Evolutionary conservation across 2,888 invertebrate genomes (phyloP).

Genomic region (Petrophora chlorosata): DNA sequence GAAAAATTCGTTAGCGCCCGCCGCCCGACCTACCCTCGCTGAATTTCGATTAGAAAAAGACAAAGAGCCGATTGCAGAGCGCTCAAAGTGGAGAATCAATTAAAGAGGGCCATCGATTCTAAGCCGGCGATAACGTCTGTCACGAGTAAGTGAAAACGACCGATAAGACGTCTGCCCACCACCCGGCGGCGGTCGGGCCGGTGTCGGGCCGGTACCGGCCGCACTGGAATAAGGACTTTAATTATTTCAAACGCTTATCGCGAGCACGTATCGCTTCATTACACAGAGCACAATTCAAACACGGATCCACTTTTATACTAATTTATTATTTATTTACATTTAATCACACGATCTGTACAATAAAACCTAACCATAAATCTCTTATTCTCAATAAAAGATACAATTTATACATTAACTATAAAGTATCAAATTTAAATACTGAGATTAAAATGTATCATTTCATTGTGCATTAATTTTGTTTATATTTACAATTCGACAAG

Average conservation of each 20-base stretch:
- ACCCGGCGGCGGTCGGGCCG: conserved; percentile 3
- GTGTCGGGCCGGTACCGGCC: conserved; percentile 28
- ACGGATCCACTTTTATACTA: conserved; percentile 64
- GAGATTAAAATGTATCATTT: conserved; percentile 52
- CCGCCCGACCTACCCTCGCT: conserved; percentile 50
- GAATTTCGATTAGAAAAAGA: conserved; percentile 77
- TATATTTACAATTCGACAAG: conserved; percentile 75
- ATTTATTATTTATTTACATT: conserved; percentile 67
- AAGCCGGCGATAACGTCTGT: conserved; percentile 65
- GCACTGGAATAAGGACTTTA: conserved; percentile 45
- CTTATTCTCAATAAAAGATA: conserved; percentile 76
- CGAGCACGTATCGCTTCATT: conserved; percentile 16
- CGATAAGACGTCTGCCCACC: conserved; percentile 54
- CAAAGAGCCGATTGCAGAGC: conserved; percentile 70
- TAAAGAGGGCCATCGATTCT: conserved; percentile 78
- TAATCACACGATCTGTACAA: conserved; percentile 76
- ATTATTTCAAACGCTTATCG: conserved; percentile 43
- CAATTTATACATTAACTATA: conserved; percentile 66
- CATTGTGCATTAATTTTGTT: conserved; percentile 67
- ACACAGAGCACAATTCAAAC: conserved; percentile 35
- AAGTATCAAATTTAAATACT: conserved; percentile 60
- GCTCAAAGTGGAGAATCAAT: conserved; percentile 74
- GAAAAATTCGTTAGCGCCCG: conserved; percentile 64
- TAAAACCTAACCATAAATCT: conserved; percentile 67
- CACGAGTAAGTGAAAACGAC: conserved; percentile 54